A percentile compares a stretch with the other conserved stretches of the same genome.
Conservation (phyloP, 2,888 invertebrate genomes). For the Cotesia congregata region DNA sequence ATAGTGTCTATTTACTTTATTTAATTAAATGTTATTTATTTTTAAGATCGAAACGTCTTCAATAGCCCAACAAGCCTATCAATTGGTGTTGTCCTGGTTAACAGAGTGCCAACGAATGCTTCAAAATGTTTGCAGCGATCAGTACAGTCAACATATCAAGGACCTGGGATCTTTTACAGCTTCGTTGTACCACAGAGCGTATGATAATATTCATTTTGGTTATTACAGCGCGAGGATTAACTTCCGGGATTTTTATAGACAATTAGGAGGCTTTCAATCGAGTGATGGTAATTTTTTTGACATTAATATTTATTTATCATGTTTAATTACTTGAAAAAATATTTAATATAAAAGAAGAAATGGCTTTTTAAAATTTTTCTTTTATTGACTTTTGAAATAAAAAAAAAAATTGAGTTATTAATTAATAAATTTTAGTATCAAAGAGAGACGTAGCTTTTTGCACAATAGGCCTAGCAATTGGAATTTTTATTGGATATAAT, state of each 20-base stretch:
- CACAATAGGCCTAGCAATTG: conserved; percentile 69
- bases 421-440: conserved; percentile 64
- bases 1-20: not conserved
- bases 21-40: not conserved
- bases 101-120: conserved; percentile 53
- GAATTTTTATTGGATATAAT: conserved; percentile 69
- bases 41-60: conserved; percentile 59
- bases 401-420: not conserved
- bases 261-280: conserved; percentile 52
- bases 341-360: not conserved
- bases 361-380: too few relatives aligned
- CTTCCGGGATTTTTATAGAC: conserved; percentile 54
- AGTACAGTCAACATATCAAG: conserved; percentile 55
- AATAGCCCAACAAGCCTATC: conserved; percentile 59
- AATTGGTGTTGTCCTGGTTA: conserved; percentile 54
- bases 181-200: conserved; percentile 51
- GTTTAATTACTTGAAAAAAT: not conserved
- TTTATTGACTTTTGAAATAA: too few relatives aligned
- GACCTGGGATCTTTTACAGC: conserved; percentile 52
- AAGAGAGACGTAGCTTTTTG: conserved; percentile 69
- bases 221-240: conserved; percentile 56
- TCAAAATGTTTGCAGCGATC: conserved; percentile 53
- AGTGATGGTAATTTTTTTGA: conserved; percentile 53
- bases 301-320: not conserved
- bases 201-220: conserved; percentile 57